These are phyloP conservation scores for Drosophila longiperda DNA, from an alignment of 2,888 invertebrate species.

Conservation along the genomic window DNA sequence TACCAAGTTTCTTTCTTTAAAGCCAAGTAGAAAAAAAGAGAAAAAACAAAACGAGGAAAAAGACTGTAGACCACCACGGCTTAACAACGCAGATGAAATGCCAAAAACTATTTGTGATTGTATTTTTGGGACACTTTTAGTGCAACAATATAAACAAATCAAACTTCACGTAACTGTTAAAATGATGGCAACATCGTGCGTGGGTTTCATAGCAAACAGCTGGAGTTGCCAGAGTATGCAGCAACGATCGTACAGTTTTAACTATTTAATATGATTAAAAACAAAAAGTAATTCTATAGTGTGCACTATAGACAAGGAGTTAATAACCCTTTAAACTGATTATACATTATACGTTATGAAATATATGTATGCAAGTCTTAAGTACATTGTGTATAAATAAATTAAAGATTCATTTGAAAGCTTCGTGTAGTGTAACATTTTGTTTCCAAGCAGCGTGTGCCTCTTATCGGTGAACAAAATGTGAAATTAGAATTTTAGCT, in stretches of 20 bases:
- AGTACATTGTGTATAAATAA: constrained; percentile 12
- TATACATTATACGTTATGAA: neutral
- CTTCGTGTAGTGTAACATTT: constrained; percentile 35
- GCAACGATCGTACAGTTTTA: neutral
- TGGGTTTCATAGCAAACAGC: neutral
- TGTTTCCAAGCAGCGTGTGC: constrained; percentile 53
- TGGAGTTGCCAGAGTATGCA: neutral
- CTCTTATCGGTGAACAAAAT: constrained; percentile 46
- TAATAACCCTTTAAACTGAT: constrained; percentile 40
- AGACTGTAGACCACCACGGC: constrained; percentile 18
- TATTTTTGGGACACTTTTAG: constrained; percentile 13
- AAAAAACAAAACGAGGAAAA: constrained; percentile 5
- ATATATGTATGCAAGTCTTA: constrained; percentile 6
- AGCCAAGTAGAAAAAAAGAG: constrained; percentile 13
- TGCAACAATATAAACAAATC: neutral
- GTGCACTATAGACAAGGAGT: constrained; percentile 11
- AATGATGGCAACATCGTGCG: neutral
- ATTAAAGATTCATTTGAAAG: constrained; percentile 46
- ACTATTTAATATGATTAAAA: neutral
- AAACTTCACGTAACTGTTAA: neutral
- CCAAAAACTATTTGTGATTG: constrained; percentile 8
- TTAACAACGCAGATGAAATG: constrained; percentile 31
- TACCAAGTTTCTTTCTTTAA: constrained; percentile 35
- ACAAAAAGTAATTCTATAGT: too few species aligned
- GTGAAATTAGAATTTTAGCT: constrained; percentile 47